These are phyloP conservation scores for Lasioglossum malachurum DNA, from an alignment of 2,888 invertebrate genomes.

Conservation along the genomic window DNA sequence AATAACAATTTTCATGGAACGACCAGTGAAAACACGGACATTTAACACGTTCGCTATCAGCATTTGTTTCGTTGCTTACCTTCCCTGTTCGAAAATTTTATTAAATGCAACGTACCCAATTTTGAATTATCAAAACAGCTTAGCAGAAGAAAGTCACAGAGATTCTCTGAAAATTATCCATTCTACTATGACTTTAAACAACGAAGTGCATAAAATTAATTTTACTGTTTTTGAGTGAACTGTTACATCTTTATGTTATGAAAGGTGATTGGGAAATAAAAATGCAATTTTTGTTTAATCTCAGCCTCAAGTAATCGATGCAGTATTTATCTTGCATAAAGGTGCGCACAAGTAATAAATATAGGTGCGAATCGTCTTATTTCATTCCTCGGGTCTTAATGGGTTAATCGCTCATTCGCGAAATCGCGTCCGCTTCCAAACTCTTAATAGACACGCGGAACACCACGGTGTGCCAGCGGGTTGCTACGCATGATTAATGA, in stretches of 20 bases:
- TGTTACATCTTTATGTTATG: neutral
- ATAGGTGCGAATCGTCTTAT: neutral
- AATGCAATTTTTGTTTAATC: neutral
- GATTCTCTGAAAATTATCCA: too few species aligned
- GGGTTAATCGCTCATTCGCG: conserved; percentile 10
- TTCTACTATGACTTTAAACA: too few species aligned
- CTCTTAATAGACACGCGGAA: conserved; percentile 25
- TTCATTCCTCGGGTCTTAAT: neutral
- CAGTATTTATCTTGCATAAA: neutral
- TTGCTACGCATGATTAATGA: conserved; percentile 14
- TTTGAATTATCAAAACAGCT: too few species aligned
- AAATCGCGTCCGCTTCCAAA: neutral
- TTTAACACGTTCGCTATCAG: neutral
- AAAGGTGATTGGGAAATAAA: neutral
- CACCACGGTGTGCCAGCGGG: conserved; percentile 21
- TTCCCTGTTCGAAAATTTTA: too few species aligned
- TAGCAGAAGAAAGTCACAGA: too few species aligned
- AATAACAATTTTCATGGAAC: conserved; percentile 32
- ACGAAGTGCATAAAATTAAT: too few species aligned
- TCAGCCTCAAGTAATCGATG: neutral
- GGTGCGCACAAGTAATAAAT: neutral
- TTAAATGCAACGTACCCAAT: too few species aligned
- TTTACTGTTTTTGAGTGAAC: too few species aligned
- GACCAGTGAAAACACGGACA: neutral
- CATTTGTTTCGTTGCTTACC: too few species aligned